Base-by-base conservation (phyloP, 2,888 invertebrate species). In the Ectemnius lituratus region DNA sequence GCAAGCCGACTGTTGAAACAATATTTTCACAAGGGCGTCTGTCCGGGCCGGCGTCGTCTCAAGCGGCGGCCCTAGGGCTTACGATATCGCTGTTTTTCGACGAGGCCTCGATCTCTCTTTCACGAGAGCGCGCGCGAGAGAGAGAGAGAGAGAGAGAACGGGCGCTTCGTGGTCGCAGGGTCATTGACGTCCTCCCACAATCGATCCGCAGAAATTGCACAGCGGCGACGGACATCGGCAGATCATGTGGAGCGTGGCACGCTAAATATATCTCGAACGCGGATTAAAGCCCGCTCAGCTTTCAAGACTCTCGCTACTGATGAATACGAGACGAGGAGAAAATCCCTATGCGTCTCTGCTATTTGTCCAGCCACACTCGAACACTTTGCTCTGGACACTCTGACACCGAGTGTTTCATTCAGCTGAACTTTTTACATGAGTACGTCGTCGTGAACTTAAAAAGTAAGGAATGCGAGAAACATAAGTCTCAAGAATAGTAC, bases 1-100 rank as follows among this genome's bases (percentile, higher is more conserved):
- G 72, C 67, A 69, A 52, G 67, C 72, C 65, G 79, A 84, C 37
- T 11, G 37, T 37, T 86, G 81, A 82, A 85, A 86, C 79, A 87
- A 87, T 87, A 87, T 87, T 87, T 83, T 86, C 79, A 81, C 79
- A 83, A 83, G 85, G 82, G 80, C 81, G 80, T 78, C 83, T 75
- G 81, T 76, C 78, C 77, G 79, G 37, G 8, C 37, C 70, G 78
- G 76, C 75, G 69, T 73, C 76, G 80, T 37, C 37, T 37, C 76
- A 78, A 75, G 76, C 79, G 47, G 64, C 66, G 69, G 62, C 66
- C 66, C 52, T 37, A 37, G 70, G 61, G 72, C 70, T 74, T 76
- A 71, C 67, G 76, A 82, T 82, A 79, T 75, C 79, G 79, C 60
- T 84, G 79, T 82, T 80, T 80, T 79, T 76, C 78, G 61, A 73